phyloP scores from a whole-genome alignment of 1,140 invertebrate genomes.

The Drosophila saltans region DNA sequence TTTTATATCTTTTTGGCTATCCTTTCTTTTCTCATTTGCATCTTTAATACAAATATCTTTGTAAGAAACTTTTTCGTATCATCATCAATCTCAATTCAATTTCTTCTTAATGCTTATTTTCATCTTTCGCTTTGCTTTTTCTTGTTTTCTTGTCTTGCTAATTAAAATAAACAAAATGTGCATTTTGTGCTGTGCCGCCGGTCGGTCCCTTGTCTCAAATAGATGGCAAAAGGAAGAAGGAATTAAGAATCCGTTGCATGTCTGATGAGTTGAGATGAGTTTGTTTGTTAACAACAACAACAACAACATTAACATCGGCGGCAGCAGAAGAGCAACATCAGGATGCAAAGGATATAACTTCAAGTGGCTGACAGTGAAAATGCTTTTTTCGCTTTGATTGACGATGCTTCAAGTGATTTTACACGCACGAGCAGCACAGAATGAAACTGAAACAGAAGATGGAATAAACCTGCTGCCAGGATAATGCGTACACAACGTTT shows the following conservation, averaged over 20 bases:
- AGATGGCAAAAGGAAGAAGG: constrained; percentile 2
- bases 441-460: constrained; percentile 36
- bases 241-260: constrained; percentile 68
- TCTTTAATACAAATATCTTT: constrained; percentile 23
- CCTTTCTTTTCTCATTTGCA: constrained; percentile 48
- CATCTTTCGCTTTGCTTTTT: constrained; percentile 16
- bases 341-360: constrained; percentile 38
- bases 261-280: constrained; percentile 72
- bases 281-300: constrained; percentile 49
- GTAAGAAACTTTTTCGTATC: background rate
- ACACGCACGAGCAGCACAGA: constrained; percentile 70
- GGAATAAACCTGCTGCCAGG: constrained; percentile 48
- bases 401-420: constrained; percentile 78
- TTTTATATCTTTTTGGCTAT: background rate
- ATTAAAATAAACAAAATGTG: constrained; percentile 79
- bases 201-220: background rate
- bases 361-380: constrained; percentile 48
- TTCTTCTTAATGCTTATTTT: constrained; percentile 27
- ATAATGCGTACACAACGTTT: constrained; percentile 66
- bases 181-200: constrained; percentile 44
- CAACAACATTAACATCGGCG: constrained; percentile 1
- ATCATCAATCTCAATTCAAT: constrained; percentile 44
- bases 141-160: constrained; percentile 52
- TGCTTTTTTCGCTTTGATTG: constrained; percentile 70
- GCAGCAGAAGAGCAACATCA: constrained; percentile 1